Base-by-base conservation (phyloP, 2,888 invertebrate genomes). In the Oasisia sp. region DNA sequence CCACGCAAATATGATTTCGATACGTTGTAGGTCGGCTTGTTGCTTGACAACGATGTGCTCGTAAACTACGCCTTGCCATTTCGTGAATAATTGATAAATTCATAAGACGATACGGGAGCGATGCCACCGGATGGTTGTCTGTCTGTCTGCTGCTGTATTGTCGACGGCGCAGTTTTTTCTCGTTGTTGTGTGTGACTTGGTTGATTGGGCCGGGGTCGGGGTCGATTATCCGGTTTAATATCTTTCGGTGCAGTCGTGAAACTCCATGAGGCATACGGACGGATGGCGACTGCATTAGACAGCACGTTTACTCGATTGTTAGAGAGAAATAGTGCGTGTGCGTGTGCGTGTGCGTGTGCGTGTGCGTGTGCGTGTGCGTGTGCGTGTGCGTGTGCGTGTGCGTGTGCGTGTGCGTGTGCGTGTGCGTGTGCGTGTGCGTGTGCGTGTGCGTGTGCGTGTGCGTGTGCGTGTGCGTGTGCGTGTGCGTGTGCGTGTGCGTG, bases 21-120 rank as follows among this genome's bases (percentile, higher is more conserved):
- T 74, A n/a, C 74, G 74, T 74, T 74, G 74, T 74, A 27, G 74
- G 7, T 19, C 27, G 74, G 74, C 74, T 19, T n/a, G 74, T 74
- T 74, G 27, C 74, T 27, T 74, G 74, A 74, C 74, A 74, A 74
- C 74, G 74, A 74, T 19, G 74, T 27, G 74, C 74, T 19, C 74
- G 27, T 74, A 74, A 74, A 74, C 74, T 74, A 74, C 74, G 19
- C n/a, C 27, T 19, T 74, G 74, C 74, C n/a, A 74, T 74, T 74
- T 74, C 74, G 74, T 74, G 74, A 74, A 74, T 74, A 74, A 74
- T 74, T 74, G 19, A 74, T 74, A 74, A 74, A 74, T 74, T 74
- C 74, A 74, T 19, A 74, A 74, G 74, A 74, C 74, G 74, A 74
- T 74, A n/a, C 74, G 74, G 74, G 74, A n/a, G n/a, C n/a, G 74